Evolutionary conservation across 2,888 invertebrate species (phyloP).

Genomic region (Teleiodes luculella): DNA sequence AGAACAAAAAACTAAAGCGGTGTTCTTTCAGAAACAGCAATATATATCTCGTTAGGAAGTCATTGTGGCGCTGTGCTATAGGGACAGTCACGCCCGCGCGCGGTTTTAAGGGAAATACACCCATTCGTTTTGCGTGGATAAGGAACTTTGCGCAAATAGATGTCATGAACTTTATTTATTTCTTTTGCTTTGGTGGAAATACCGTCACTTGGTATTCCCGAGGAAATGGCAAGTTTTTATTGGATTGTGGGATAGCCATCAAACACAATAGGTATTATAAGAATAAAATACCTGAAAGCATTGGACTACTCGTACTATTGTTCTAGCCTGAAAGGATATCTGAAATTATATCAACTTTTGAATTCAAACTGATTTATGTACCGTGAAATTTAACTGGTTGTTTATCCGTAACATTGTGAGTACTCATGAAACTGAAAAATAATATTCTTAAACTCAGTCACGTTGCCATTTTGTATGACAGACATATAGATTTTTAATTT

Average conservation of each 20-base stretch:
- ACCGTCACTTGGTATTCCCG: conserved; percentile 1
- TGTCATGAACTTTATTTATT: conserved; percentile 11
- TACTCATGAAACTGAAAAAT: too few species aligned
- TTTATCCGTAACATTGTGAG: too few species aligned
- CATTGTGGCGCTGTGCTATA: neutral
- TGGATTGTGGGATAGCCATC: neutral
- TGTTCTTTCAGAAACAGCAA: neutral
- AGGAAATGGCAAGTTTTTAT: neutral
- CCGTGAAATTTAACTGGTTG: too few species aligned
- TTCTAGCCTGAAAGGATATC: too few species aligned
- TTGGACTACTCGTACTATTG: too few species aligned
- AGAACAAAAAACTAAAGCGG: neutral
- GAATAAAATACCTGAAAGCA: too few species aligned
- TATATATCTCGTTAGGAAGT: conserved; percentile 9
- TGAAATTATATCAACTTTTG: too few species aligned
- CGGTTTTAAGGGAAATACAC: conserved; percentile 1
- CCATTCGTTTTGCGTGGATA: conserved; percentile 2
- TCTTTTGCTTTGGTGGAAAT: conserved; percentile 3
- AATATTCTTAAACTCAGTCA: too few species aligned
- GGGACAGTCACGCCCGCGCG: neutral
- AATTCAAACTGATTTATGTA: too few species aligned
- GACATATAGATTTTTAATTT: too few species aligned
- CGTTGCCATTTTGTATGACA: too few species aligned
- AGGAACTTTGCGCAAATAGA: conserved; percentile 6
- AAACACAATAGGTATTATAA: too few species aligned